These are phyloP conservation scores for Pseudochirops corinnae DNA, from an alignment of 2,797 vertebrate genomes.

Conservation along the genomic window DNA sequence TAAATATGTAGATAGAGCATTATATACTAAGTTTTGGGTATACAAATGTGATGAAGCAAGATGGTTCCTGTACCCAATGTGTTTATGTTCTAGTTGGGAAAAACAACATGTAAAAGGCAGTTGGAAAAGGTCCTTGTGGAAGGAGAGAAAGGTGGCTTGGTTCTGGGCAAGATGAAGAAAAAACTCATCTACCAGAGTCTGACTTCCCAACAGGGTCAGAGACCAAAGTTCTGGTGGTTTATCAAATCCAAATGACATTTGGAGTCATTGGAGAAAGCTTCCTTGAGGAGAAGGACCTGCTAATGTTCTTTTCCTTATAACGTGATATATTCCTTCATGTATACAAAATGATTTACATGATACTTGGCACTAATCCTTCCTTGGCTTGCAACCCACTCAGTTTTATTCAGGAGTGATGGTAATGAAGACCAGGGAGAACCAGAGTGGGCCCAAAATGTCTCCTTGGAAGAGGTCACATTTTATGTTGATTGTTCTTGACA, in stretches of 20 bases:
- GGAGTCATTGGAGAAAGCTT: neutral
- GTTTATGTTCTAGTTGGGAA: neutral
- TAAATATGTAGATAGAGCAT: neutral
- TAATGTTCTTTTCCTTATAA: neutral
- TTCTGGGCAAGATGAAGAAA: neutral
- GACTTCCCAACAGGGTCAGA: neutral
- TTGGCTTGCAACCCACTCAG: neutral
- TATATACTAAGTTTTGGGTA: neutral
- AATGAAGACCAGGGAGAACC: neutral
- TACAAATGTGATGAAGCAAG: neutral
- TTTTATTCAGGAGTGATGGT: neutral
- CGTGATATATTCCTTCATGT: neutral
- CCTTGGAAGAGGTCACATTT: neutral
- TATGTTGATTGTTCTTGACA: neutral
- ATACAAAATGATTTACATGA: neutral
- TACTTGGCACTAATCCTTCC: neutral
- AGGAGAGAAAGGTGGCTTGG: neutral
- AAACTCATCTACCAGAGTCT: neutral
- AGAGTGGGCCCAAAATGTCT: neutral
- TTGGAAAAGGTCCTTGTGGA: neutral
- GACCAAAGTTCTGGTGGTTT: neutral
- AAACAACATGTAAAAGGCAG: neutral
- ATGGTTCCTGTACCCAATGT: neutral
- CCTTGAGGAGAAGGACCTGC: neutral
- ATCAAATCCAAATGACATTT: neutral